Percentiles rank a stretch among this genome's conserved stretches.
These are phyloP conservation scores for Sarcophaga caerulescens DNA, from an alignment of 2,888 invertebrate species.

Conservation along the genomic window DNA sequence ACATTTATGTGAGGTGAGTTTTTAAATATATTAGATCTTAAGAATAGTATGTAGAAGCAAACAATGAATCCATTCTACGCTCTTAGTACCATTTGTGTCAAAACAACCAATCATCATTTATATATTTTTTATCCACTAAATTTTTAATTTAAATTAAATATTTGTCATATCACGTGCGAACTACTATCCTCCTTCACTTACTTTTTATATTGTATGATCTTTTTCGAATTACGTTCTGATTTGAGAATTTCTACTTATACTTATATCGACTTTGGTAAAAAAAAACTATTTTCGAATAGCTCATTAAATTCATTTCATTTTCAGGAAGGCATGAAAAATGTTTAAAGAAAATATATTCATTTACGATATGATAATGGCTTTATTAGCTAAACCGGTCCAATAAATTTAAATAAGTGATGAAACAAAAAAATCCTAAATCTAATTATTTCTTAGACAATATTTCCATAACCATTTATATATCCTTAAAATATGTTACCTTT, in stretches of 20 bases:
- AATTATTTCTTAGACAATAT: no score
- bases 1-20: conserved; percentile 59
- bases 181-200: no score
- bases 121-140: neutral
- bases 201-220: no score
- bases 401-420: neutral
- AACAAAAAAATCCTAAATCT: no score
- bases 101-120: neutral
- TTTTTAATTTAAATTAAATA: neutral
- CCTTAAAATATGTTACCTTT: neutral
- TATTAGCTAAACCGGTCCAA: neutral
- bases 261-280: no score
- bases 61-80: conserved; percentile 12
- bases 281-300: no score
- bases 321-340: no score
- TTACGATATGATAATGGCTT: conserved; percentile 15
- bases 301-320: no score
- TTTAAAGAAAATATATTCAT: neutral
- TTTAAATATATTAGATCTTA: conserved; percentile 13
- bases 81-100: neutral
- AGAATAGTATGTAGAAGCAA: conserved; percentile 19
- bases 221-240: no score
- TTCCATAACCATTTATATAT: no score
- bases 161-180: neutral
- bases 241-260: no score